Base-by-base conservation (phyloP, 2,797 vertebrate genomes). In the Coracias cyanogaster region DNA sequence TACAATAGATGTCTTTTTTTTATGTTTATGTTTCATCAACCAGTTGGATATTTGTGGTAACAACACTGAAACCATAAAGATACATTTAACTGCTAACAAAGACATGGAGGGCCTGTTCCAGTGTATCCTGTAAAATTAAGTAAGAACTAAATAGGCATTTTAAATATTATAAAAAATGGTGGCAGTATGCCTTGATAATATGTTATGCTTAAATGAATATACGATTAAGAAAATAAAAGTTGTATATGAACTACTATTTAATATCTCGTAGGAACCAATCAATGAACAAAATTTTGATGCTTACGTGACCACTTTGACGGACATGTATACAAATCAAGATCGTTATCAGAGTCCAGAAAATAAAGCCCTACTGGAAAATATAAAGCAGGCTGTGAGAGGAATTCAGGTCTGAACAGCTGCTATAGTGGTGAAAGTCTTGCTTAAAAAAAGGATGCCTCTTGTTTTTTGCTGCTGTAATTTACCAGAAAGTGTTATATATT, bases 211-310 rank as follows among this genome's bases (percentile, higher is more conserved):
- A 97, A 98, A 97, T 98, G 96, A 98, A 97, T 98, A 96, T 97
- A 97, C 96, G 72, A 89, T 95, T 97, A 87, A 97, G 96, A 97
- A 98, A 98, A 94, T 98, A 88, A 97, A 98, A 97, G 97, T 95
- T 98, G 97, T 98, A 93, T 98, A 97, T 98, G 98, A 98, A 98
- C 98, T 98, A 97, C 98, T 98, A 98, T 98, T 98, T 98, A 98
- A 98, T 98, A 98, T 98, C 95, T 98, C 96, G 92, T 98, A 99
- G 99, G 99, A 99, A 98, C 99, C 99, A 96, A 99, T 99, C 97
- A 99, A 98, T 91, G 99, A 99, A 98, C 99, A 99, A 98, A 99
- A 99, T 99, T 99, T 99, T 98, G 99, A 99, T 94, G 99, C 99
- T 94, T 99, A 99, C 87, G 99, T 99, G 98, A 99, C 99, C 97